These are phyloP conservation scores for Phalloptychus januarius DNA, from an alignment of 2,797 vertebrate genomes.

Conservation along the genomic window DNA sequence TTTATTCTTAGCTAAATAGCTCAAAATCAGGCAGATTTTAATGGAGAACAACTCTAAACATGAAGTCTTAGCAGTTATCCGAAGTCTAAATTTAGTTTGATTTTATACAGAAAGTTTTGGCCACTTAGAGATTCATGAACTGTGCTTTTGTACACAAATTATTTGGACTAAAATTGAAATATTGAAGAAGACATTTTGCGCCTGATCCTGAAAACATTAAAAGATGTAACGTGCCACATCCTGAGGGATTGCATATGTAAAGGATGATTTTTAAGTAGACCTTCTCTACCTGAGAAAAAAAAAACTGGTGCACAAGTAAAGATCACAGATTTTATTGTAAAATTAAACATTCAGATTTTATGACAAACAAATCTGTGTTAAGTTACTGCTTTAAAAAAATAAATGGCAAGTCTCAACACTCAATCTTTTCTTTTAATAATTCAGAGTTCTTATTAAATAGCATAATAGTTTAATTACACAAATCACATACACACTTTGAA, in stretches of 20 bases:
- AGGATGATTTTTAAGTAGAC: not conserved
- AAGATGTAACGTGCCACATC: not conserved
- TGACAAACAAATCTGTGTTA: not conserved
- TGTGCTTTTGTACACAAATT: not conserved
- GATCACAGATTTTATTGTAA: constrained; percentile 5
- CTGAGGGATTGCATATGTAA: not conserved
- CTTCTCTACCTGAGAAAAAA: not conserved
- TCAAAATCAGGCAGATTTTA: not conserved
- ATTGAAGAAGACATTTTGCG: not conserved
- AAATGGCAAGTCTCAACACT: not conserved
- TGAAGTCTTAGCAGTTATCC: not conserved
- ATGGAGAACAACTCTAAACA: not conserved
- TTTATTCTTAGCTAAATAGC: not conserved
- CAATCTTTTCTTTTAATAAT: not conserved
- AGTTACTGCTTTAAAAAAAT: not conserved
- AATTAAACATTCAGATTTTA: constrained; percentile 2
- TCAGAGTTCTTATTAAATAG: not conserved
- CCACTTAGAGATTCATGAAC: not conserved
- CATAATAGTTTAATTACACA: not conserved
- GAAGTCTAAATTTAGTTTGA: not conserved
- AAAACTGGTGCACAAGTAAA: not conserved
- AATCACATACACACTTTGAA: not conserved
- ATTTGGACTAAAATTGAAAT: not conserved
- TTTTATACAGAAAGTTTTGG: not conserved
- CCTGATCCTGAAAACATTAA: not conserved